phyloP scores from a whole-genome alignment of 2,113 vertebrate genomes.

The Pseudonaja textilis region DNA sequence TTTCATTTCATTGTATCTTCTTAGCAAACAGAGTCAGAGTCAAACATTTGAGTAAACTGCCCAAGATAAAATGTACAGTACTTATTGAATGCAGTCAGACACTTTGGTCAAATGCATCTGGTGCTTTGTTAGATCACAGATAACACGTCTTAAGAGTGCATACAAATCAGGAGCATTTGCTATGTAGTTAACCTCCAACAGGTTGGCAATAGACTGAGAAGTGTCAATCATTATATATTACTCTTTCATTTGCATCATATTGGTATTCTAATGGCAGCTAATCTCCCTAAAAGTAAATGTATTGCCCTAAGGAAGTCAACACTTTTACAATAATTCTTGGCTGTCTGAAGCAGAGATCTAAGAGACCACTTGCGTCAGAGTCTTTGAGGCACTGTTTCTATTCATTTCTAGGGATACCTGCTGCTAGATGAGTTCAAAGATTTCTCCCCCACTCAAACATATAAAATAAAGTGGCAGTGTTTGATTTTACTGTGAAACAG shows the following conservation, averaged over 20 bases:
- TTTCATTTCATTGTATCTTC: conserved; percentile 53
- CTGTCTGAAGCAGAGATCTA: conserved; percentile 62
- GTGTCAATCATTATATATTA: conserved; percentile 42
- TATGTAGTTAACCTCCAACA: conserved; percentile 36
- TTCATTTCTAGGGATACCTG: conserved; percentile 53
- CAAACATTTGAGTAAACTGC: conserved; percentile 61
- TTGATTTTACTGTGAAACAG: conserved; percentile 51
- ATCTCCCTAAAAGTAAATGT: conserved; percentile 64
- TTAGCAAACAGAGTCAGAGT: conserved; percentile 60
- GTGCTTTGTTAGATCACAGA: conserved; percentile 35
- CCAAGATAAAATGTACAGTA: conserved; percentile 49
- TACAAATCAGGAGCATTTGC: conserved; percentile 47
- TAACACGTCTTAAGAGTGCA: conserved; percentile 50
- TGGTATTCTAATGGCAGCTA: conserved; percentile 59
- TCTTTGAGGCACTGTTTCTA: conserved; percentile 46
- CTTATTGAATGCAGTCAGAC: conserved; percentile 49
- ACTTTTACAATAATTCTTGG: conserved; percentile 66
- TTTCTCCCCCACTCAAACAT: conserved; percentile 1
- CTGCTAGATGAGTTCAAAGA: conserved; percentile 28
- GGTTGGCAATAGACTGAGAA: conserved; percentile 40
- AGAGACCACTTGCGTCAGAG: conserved; percentile 58
- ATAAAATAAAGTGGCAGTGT: conserved; percentile 44
- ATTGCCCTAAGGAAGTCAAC: conserved; percentile 68
- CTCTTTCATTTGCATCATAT: conserved; percentile 64
- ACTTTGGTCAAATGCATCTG: conserved; percentile 58